phyloP scores from a whole-genome alignment of 1,140 invertebrate species.

The Drosophila nannoptera region DNA sequence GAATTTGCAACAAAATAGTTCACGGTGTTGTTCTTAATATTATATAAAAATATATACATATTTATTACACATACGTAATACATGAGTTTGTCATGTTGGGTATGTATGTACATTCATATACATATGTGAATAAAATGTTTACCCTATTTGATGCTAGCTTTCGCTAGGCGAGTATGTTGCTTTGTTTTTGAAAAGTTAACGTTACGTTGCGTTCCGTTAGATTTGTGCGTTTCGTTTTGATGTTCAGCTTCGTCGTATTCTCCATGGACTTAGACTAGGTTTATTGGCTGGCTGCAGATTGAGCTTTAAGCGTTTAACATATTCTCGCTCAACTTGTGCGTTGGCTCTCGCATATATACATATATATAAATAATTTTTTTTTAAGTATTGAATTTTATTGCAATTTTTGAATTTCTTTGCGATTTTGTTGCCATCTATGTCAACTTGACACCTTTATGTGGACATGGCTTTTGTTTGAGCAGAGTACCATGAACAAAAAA shows the following conservation, averaged over 20 bases:
- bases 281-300: conserved; percentile 5
- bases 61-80: too few species aligned
- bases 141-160: conserved; percentile 6
- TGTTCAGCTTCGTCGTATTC: conserved; percentile 18
- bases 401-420: conserved; percentile 11
- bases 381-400: conserved; percentile 32
- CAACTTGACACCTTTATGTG: conserved; percentile 18
- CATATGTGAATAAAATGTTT: neutral
- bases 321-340: conserved; percentile 53
- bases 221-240: conserved; percentile 38
- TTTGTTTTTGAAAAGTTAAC: conserved; percentile 14
- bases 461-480: conserved; percentile 38
- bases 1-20: too few species aligned
- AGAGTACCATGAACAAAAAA: conserved; percentile 47
- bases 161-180: neutral
- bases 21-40: too few species aligned
- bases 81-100: too few species aligned
- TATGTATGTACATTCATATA: neutral
- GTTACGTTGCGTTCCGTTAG: conserved; percentile 14
- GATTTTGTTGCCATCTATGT: conserved; percentile 9
- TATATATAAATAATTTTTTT: conserved; percentile 24
- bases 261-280: conserved; percentile 9
- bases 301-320: conserved; percentile 30
- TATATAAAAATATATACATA: neutral
- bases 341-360: neutral